These are phyloP conservation scores for Sarcoramphus papa DNA, from an alignment of 2,797 vertebrate genomes.

Conservation along the genomic window DNA sequence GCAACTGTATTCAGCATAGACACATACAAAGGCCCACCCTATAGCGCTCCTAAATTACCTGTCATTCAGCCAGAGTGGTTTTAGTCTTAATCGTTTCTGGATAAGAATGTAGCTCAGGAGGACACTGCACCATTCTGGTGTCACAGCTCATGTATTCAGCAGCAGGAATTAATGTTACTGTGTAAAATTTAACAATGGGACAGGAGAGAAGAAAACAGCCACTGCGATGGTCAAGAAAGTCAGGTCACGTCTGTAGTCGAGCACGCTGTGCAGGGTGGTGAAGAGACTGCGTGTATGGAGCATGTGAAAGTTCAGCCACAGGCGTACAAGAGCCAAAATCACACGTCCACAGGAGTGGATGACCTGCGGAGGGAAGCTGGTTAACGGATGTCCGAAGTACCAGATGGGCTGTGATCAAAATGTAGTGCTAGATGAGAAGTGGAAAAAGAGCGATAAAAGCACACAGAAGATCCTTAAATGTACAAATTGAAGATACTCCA, in stretches of 20 bases:
- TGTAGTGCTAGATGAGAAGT: not conserved
- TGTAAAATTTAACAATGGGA: conserved; percentile 5
- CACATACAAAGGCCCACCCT: conserved; percentile 11
- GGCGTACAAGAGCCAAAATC: not conserved
- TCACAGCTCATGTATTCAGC: conserved; percentile 43
- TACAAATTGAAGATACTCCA: not conserved
- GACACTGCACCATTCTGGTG: conserved; percentile 13
- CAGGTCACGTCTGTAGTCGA: not conserved
- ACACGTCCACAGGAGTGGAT: fast-evolving
- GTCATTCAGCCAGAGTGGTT: conserved; percentile 52
- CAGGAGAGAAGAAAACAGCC: not conserved
- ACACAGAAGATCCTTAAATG: not conserved
- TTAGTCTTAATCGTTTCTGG: conserved; percentile 53
- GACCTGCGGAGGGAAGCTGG: not conserved
- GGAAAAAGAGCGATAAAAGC: not conserved
- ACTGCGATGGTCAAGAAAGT: not conserved
- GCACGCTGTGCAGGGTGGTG: not conserved
- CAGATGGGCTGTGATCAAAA: not conserved
- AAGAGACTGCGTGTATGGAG: fast-evolving
- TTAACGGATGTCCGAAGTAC: not conserved
- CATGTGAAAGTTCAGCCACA: not conserved
- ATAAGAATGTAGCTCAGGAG: conserved; percentile 44
- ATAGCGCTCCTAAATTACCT: conserved; percentile 59
- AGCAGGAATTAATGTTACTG: conserved; percentile 50
- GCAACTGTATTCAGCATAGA: not conserved